Evolutionary conservation across 2,797 vertebrate species (phyloP).

Genomic region (Leptatherina wallacei): DNA sequence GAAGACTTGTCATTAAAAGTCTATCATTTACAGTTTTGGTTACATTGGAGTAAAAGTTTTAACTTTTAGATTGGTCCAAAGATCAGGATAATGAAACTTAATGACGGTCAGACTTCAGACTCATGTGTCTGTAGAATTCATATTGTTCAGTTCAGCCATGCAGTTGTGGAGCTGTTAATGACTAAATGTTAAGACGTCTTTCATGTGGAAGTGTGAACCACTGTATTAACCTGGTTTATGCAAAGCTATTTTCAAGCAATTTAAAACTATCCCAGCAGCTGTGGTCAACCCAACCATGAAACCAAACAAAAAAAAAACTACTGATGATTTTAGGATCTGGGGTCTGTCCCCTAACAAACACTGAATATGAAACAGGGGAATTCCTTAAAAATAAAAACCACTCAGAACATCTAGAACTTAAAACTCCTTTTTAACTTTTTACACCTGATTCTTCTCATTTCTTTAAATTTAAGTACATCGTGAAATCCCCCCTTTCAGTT

Average conservation of each 20-base stretch:
- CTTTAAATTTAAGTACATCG: not conserved
- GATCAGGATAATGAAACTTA: not conserved
- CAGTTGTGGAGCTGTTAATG: no score
- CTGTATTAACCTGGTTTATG: no score
- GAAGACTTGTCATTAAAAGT: not conserved
- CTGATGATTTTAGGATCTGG: not conserved
- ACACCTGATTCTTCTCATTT: not conserved
- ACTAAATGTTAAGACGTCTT: no score
- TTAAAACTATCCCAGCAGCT: no score
- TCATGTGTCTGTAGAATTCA: no score
- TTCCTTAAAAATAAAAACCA: not conserved
- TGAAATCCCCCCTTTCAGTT: not conserved
- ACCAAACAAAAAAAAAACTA: not conserved
- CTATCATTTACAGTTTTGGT: not conserved
- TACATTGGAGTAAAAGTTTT: not conserved
- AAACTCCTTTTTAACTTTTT: not conserved
- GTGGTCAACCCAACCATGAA: not conserved
- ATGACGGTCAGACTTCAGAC: no score
- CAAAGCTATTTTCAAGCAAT: no score
- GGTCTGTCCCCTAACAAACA: not conserved
- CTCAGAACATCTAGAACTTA: not conserved
- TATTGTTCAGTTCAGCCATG: no score
- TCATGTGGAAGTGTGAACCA: not conserved
- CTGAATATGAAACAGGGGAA: not conserved
- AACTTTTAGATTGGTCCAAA: not conserved